These are phyloP conservation scores for Dipodomys merriami DNA, from an alignment of 2,113 vertebrate genomes.

Conservation along the genomic window DNA sequence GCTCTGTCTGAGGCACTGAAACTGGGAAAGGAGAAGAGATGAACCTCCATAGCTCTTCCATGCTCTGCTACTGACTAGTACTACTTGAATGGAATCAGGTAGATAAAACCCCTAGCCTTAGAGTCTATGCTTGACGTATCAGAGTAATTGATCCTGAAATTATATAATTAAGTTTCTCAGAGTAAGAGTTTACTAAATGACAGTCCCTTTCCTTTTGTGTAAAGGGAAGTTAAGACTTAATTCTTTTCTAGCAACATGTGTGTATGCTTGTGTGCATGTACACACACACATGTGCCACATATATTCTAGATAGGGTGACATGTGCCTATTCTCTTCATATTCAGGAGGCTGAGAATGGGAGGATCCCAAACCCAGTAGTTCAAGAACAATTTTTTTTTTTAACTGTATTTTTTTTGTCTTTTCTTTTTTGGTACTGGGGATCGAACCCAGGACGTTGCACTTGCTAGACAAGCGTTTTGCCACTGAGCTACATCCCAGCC, in stretches of 20 bases:
- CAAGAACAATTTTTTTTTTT: too few species aligned
- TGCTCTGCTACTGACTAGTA: neutral
- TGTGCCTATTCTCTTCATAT: neutral
- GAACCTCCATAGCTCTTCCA: neutral
- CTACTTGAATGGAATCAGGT: neutral
- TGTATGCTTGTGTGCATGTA: too few species aligned
- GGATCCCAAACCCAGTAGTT: neutral
- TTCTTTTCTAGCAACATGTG: neutral
- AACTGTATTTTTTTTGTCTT: too few species aligned
- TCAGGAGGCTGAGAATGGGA: neutral
- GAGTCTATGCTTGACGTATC: neutral
- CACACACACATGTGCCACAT: too few species aligned
- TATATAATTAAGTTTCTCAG: neutral
- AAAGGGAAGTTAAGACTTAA: neutral
- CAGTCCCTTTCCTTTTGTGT: neutral
- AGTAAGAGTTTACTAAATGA: neutral
- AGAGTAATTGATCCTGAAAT: conserved; percentile 23
- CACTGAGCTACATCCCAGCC: too few species aligned
- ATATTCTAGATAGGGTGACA: too few species aligned
- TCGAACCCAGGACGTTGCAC: too few species aligned
- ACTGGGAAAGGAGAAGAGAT: neutral
- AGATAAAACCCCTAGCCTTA: neutral
- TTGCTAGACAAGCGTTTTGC: too few species aligned
- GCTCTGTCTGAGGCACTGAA: conserved; percentile 11
- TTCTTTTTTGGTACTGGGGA: too few species aligned